Evolutionary conservation across 2,113 vertebrate genomes (phyloP), one percentile per base, ranked within the genome.

Genomic region (Podocnemis expansa): DNA sequence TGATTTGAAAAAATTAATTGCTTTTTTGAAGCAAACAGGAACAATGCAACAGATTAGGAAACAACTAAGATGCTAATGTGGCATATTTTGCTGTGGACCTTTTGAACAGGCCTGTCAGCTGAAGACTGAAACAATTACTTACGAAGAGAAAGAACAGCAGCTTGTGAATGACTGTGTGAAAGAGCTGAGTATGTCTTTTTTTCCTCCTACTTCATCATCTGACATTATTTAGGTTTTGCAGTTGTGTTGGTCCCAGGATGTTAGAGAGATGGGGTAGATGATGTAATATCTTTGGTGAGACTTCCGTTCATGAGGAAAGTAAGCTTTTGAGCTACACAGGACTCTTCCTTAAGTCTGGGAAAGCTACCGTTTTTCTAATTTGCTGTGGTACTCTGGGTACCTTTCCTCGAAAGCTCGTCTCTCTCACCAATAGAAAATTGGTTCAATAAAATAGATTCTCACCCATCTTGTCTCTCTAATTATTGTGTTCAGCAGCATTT

Each of bases 121-220:
- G 95, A 99, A 99, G 98, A 99, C 99, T 0, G 99, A 99, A 98
- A 99, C 99, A 3, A 99, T 99, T 95, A 99, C 98, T 10, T 99
- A 99, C 0, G 99, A 99, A 95, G 99, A 99, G 92, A 99, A 99
- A 89, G 99, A 99, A 80, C 99, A 99, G 94, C 99, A 99, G 78
- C 98, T 99, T 97, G 99, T 99, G 87, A 99, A 99, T 51, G 99
- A 99, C 97, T 99, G 99, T 56, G 99, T 99, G 67, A 99, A 99
- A 98, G 99, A 99, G 95, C 98, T 99, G 95, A 98, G 99, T 99
- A 98, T 96, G 99, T 98, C 41, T 88, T 29, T 84, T 14, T n/a
- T 56, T 78, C 27, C 56, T 60, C 29, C n/a, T 3, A 80, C 82
- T 85, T 25, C 54, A 75, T n/a, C 55, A 51, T 55, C 90, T 1